These are phyloP conservation scores for Spermophilus dauricus DNA, from an alignment of 2,113 vertebrate species.

Conservation along the genomic window DNA sequence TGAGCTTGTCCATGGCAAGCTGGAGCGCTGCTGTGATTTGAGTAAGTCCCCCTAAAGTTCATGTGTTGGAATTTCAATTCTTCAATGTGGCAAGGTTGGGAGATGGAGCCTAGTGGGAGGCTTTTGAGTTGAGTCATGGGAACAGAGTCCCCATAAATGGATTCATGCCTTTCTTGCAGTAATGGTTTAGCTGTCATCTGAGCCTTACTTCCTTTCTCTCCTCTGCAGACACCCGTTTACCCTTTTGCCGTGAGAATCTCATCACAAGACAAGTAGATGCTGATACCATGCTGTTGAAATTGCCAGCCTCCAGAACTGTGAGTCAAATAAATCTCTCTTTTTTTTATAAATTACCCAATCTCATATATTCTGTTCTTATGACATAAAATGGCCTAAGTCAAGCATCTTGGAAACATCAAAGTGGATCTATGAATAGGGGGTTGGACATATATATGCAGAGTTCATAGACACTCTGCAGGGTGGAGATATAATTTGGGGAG, in stretches of 20 bases:
- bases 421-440: background rate
- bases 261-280: background rate
- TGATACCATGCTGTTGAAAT: background rate
- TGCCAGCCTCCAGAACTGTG: background rate
- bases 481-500: background rate
- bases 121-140: background rate
- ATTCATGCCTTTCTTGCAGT: background rate
- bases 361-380: background rate
- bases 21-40: background rate
- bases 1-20: background rate
- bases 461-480: background rate
- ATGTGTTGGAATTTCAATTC: background rate
- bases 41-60: too few relatives aligned
- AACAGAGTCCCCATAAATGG: background rate
- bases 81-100: background rate
- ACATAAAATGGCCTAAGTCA: background rate
- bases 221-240: background rate
- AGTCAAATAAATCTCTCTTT: background rate
- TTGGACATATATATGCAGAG: background rate
- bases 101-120: background rate
- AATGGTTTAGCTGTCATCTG: too few relatives aligned
- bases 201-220: too few relatives aligned
- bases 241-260: background rate
- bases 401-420: background rate
- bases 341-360: background rate